A percentile compares a stretch with the other conserved stretches of the same genome.
Conservation (phyloP, 2,797 vertebrate species). For the Liparis tanakae region DNA sequence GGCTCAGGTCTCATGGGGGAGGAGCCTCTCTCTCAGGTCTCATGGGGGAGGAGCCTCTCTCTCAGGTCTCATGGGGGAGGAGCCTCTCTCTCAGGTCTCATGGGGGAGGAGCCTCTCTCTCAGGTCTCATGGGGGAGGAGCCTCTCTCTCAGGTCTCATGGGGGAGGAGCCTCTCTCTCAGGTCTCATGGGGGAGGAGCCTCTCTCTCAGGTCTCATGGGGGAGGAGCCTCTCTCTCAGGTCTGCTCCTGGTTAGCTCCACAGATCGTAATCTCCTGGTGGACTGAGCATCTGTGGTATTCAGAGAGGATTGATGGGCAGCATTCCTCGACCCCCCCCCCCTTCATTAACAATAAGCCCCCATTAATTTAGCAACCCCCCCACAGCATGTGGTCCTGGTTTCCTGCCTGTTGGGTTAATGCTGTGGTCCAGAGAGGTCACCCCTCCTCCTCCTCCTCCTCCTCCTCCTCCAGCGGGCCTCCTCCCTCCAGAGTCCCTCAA, state of each 20-base stretch:
- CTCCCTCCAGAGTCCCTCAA: conserved; percentile 48
- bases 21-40: no score
- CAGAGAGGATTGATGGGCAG: conserved; percentile 80
- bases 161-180: no score
- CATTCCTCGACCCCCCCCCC: conserved; percentile 75
- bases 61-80: no score
- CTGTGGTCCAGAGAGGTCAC: conserved; percentile 80
- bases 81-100: no score
- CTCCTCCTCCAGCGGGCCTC: conserved; percentile 65
- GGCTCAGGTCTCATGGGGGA: no score
- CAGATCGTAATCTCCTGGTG: conserved; percentile 77
- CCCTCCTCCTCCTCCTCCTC: conserved; percentile 73
- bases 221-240: conserved; percentile 17
- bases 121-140: no score
- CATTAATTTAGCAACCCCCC: conserved; percentile 86
- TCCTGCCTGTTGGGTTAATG: conserved; percentile 84
- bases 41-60: no score
- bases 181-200: no score
- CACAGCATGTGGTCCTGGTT: conserved; percentile 87
- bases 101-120: no score
- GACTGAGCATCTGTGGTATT: conserved; percentile 75
- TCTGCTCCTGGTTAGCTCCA: conserved; percentile 81
- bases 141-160: no score
- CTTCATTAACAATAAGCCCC: conserved; percentile 86
- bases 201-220: no score